Evolutionary conservation across 2,888 invertebrate species (phyloP).

Genomic region (Iselma pallidipennis): DNA sequence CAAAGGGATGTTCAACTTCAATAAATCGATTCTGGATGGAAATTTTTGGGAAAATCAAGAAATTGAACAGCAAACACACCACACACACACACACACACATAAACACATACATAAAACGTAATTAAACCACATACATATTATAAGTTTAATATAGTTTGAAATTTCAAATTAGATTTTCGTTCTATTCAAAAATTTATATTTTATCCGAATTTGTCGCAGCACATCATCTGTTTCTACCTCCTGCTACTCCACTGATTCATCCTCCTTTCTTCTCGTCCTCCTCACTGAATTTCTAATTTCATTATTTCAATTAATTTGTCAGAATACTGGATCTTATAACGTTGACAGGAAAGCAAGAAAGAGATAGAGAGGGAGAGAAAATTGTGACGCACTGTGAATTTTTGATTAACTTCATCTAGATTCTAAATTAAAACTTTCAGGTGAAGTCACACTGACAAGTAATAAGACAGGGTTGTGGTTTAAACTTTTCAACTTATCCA

Average conservation of each 20-base stretch:
- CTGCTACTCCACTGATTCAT: too few species aligned
- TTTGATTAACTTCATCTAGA: conserved; percentile 13
- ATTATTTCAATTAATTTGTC: background rate
- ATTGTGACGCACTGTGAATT: conserved; percentile 10
- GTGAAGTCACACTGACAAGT: background rate
- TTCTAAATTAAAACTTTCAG: conserved; percentile 15
- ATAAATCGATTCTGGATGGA: background rate
- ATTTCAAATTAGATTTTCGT: background rate
- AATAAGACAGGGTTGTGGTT: background rate
- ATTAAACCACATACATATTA: background rate
- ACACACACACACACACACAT: too few species aligned
- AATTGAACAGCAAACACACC: background rate
- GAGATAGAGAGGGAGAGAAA: background rate
- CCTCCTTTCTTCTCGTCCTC: background rate
- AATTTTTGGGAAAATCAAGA: background rate
- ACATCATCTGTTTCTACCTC: too few species aligned
- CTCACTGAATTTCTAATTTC: background rate
- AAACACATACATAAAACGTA: too few species aligned
- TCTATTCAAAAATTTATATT: background rate
- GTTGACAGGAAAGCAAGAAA: background rate
- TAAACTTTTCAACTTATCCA: background rate
- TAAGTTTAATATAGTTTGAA: background rate
- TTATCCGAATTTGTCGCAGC: background rate
- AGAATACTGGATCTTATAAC: background rate
- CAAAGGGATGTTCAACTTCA: background rate